A percentile compares a stretch with the other conserved stretches of the same genome.
phyloP scores from a whole-genome alignment of 2,113 vertebrate genomes.

The Anas platyrhynchos region DNA sequence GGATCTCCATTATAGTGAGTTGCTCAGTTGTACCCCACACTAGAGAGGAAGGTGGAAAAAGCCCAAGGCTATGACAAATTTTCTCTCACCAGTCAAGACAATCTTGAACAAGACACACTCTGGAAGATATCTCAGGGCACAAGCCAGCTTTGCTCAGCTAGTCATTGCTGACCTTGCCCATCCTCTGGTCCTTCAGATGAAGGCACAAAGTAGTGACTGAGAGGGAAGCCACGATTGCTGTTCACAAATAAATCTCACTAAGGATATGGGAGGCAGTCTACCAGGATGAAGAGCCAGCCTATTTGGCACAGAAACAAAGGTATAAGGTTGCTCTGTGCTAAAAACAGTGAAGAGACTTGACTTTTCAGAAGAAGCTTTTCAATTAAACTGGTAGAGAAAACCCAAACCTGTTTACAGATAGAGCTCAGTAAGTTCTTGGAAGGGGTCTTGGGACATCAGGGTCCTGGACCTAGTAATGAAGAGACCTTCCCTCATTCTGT shows the following conservation, averaged over 20 bases:
- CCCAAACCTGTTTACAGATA: background rate
- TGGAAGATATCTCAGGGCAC: background rate
- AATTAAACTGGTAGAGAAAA: background rate
- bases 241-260: background rate
- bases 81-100: background rate
- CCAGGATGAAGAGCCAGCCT: background rate
- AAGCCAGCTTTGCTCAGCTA: background rate
- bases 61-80: background rate
- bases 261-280: background rate
- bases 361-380: background rate
- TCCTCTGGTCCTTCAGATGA: background rate
- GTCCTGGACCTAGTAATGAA: background rate
- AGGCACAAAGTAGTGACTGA: background rate
- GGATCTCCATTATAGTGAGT: background rate
- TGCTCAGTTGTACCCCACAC: background rate
- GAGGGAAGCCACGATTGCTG: background rate
- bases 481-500: background rate
- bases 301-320: background rate
- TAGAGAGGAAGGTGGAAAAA: background rate
- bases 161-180: accelerated
- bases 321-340: background rate
- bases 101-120: background rate
- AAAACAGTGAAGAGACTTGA: background rate
- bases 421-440: background rate
- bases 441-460: background rate